phyloP scores from a whole-genome alignment of 2,888 invertebrate species.

The Melanostoma mellinum region DNA sequence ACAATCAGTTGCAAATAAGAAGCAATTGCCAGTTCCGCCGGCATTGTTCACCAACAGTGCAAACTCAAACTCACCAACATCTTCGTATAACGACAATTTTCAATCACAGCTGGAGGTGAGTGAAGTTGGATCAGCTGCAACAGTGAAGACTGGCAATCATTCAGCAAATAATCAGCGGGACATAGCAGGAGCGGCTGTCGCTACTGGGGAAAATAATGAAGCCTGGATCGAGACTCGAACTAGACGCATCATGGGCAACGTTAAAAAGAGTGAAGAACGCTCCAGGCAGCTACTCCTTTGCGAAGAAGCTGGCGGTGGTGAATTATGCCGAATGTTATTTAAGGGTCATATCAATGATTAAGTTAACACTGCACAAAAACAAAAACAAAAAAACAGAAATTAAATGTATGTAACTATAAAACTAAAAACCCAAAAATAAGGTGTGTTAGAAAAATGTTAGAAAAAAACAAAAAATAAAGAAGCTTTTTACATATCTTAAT shows the following conservation, averaged over 20 bases:
- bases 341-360: slow-evolving; percentile 75
- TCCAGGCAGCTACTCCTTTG: slow-evolving; percentile 77
- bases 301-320: slow-evolving; percentile 76
- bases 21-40: slow-evolving; percentile 29
- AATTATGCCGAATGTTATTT: slow-evolving; percentile 78
- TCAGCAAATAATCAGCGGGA: slow-evolving; percentile 27
- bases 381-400: slow-evolving; percentile 6
- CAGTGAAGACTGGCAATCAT: slow-evolving; percentile 18
- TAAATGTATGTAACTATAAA: slow-evolving; percentile 35
- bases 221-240: slow-evolving; percentile 76
- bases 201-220: slow-evolving; percentile 61
- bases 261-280: slow-evolving; percentile 77
- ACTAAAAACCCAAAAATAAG: slow-evolving; percentile 28
- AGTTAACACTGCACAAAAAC: slow-evolving; percentile 29
- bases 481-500: slow-evolving; percentile 44
- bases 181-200: not conserved
- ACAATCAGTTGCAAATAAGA: not conserved
- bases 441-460: slow-evolving; percentile 41
- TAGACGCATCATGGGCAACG: slow-evolving; percentile 77
- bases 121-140: slow-evolving; percentile 33
- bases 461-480: slow-evolving; percentile 39
- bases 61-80: slow-evolving; percentile 26
- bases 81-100: slow-evolving; percentile 42
- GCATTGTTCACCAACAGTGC: slow-evolving; percentile 10
- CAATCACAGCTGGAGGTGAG: slow-evolving; percentile 37